These are phyloP conservation scores for Melipona bicolor DNA, from an alignment of 2,888 invertebrate genomes.

Conservation along the genomic window DNA sequence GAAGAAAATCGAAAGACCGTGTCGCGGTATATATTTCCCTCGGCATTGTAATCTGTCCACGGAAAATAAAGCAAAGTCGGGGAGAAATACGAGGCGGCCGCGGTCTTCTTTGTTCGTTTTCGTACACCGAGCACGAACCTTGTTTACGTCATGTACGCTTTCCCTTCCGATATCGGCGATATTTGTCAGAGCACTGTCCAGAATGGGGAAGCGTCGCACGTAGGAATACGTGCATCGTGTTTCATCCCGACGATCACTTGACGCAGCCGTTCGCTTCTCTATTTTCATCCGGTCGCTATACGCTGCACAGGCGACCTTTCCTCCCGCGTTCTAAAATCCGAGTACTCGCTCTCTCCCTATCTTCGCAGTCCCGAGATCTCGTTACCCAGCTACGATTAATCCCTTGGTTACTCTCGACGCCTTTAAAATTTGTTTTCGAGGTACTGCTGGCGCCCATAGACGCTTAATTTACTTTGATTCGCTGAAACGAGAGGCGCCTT, in stretches of 20 bases:
- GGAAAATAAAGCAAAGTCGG: constrained; percentile 48
- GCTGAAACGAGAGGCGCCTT: too few relatives aligned
- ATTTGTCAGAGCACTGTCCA: constrained; percentile 66
- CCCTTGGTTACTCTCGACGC: too few relatives aligned
- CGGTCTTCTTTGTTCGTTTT: constrained; percentile 33
- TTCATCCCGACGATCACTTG: constrained; percentile 46
- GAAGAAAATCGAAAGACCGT: constrained; percentile 5
- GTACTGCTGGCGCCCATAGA: too few relatives aligned
- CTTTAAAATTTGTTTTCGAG: too few relatives aligned
- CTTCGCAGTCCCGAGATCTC: too few relatives aligned
- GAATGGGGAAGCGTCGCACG: constrained; percentile 63
- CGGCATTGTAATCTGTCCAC: constrained; percentile 23
- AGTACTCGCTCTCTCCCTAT: too few relatives aligned
- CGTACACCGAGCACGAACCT: constrained; percentile 68
- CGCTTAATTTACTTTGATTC: too few relatives aligned
- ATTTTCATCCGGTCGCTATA: constrained; percentile 12
- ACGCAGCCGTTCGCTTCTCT: constrained; percentile 36
- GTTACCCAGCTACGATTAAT: too few relatives aligned
- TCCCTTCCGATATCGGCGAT: constrained; percentile 70
- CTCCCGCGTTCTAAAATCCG: too few relatives aligned
- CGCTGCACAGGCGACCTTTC: too few relatives aligned
- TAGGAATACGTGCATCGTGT: constrained; percentile 54
- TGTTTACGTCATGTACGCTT: constrained; percentile 72
- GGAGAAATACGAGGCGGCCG: constrained; percentile 16
- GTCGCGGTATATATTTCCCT: not conserved